phyloP scores from a whole-genome alignment of 2,797 vertebrate genomes.

The Periophthalmus magnuspinnatus region DNA sequence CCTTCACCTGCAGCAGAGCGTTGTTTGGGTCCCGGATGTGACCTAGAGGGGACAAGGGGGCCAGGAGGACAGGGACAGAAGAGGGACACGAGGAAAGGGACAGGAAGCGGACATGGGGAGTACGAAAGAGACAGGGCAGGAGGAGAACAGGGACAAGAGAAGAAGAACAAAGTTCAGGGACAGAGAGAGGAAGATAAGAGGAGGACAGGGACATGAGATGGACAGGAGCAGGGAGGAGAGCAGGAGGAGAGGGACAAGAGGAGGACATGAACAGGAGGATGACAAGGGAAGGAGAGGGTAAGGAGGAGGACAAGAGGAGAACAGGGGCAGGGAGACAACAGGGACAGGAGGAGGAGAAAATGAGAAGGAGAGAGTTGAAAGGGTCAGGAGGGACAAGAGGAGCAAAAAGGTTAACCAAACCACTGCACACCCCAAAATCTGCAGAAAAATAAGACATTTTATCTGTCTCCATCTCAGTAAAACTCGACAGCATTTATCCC shows the following conservation, averaged over 20 bases:
- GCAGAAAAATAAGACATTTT: no score
- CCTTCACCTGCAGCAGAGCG: conserved; percentile 93
- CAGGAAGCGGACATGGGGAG: no score
- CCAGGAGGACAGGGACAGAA: no score
- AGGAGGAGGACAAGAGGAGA: no score
- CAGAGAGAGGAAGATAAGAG: background rate
- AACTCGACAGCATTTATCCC: no score
- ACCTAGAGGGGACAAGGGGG: conserved; percentile 66
- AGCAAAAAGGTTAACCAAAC: background rate
- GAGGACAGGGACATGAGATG: background rate
- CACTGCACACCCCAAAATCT: background rate
- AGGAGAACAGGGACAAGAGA: no score
- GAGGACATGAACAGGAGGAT: background rate
- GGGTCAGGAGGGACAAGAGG: background rate
- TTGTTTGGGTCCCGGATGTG: conserved; percentile 98
- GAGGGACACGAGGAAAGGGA: no score
- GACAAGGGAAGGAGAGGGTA: no score
- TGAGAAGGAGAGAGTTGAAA: background rate
- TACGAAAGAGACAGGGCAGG: no score
- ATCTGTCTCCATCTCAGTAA: no score
- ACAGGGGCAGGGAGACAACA: no score
- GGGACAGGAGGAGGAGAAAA: no score
- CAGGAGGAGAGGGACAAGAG: background rate
- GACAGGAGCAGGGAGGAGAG: background rate
- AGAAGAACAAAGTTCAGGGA: background rate